These are phyloP conservation scores for Rhagophthalmus giganteus DNA, from an alignment of 2,888 invertebrate species.

Conservation along the genomic window DNA sequence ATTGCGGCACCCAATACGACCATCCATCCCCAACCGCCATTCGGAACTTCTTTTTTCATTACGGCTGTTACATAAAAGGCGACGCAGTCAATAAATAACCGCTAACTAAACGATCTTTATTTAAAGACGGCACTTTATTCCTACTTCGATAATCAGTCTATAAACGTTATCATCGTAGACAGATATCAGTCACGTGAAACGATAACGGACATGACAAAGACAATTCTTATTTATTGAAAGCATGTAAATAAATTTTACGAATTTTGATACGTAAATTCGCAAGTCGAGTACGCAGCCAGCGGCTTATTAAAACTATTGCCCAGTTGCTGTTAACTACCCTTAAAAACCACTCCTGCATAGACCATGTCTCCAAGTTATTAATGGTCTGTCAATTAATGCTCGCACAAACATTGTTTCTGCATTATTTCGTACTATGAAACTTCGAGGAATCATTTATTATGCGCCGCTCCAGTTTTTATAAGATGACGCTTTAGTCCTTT, in stretches of 20 bases:
- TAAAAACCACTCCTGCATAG: constrained; percentile 10
- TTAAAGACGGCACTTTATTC: no score
- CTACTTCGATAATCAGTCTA: background rate
- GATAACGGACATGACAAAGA: no score
- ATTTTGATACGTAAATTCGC: no score
- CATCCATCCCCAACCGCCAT: constrained; percentile 78
- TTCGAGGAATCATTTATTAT: constrained; percentile 45
- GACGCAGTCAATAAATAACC: no score
- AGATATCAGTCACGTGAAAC: background rate
- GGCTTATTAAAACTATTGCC: no score
- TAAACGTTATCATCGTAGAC: background rate
- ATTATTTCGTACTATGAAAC: constrained; percentile 46
- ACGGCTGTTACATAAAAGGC: no score
- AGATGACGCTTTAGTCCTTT: no score
- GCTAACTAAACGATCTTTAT: no score
- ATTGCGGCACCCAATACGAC: constrained; percentile 67
- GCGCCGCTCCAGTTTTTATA: constrained; percentile 13
- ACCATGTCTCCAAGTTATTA: constrained; percentile 40
- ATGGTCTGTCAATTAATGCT: constrained; percentile 48
- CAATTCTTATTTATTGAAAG: no score
- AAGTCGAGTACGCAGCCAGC: no score
- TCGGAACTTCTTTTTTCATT: constrained; percentile 53
- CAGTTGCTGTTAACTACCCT: constrained; percentile 5
- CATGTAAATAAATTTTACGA: no score
- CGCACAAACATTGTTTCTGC: constrained; percentile 47